These are phyloP conservation scores for Nymphalis urticae DNA, from an alignment of 2,888 invertebrate genomes.

Conservation along the genomic window DNA sequence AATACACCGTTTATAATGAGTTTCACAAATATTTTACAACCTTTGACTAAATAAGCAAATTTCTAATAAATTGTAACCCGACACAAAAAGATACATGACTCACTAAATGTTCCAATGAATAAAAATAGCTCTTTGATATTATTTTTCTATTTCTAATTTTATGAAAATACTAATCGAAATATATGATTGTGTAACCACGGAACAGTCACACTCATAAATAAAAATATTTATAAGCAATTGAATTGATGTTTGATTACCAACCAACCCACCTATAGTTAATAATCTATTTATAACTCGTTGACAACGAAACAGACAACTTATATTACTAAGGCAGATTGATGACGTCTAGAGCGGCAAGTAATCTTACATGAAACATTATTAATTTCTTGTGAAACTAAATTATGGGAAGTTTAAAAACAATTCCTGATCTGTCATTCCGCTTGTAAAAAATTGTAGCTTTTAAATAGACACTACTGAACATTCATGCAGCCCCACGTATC, in stretches of 20 bases:
- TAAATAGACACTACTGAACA: no score
- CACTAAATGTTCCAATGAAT: conserved; percentile 72
- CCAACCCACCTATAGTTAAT: background rate
- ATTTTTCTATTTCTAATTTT: conserved; percentile 82
- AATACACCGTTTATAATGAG: conserved; percentile 34
- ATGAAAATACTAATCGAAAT: conserved; percentile 72
- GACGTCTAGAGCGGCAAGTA: no score
- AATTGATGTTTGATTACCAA: conserved; percentile 62
- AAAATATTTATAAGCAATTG: conserved; percentile 75
- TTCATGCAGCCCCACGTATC: no score
- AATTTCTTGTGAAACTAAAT: no score
- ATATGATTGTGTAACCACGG: conserved; percentile 75
- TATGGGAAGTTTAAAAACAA: no score
- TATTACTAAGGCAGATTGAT: no score
- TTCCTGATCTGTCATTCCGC: no score
- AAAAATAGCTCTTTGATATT: conserved; percentile 77
- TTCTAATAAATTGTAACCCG: conserved; percentile 43
- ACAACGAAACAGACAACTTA: background rate
- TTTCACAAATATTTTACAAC: conserved; percentile 45
- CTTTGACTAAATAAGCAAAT: conserved; percentile 51
- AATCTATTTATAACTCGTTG: background rate
- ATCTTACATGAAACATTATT: no score
- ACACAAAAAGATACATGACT: conserved; percentile 53
- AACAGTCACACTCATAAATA: conserved; percentile 78
- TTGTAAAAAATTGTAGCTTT: no score